Conservation (phyloP, 2,888 invertebrate species). For the Danaus chrysippus region DNA sequence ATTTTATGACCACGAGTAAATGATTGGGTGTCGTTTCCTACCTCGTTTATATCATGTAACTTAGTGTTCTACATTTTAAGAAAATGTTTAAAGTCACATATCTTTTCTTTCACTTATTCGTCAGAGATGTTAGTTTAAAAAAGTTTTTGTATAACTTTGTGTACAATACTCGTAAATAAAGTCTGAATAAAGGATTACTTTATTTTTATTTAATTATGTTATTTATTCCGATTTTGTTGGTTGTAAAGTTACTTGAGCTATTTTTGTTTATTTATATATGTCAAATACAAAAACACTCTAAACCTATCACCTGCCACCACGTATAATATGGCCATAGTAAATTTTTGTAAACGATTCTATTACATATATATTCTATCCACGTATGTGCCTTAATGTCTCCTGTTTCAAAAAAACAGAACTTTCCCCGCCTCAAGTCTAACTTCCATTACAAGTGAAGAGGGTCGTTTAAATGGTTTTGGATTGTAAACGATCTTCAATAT, state of each 20-base stretch:
- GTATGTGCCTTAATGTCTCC: constrained; percentile 50
- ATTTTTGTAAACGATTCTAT: constrained; percentile 16
- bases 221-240: no score
- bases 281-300: not conserved
- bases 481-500: constrained; percentile 26
- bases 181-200: no score
- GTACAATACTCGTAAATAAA: no score
- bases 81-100: no score
- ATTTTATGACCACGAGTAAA: constrained; percentile 28
- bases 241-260: not conserved
- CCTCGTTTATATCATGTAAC: not conserved
- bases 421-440: constrained; percentile 28
- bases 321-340: constrained; percentile 4
- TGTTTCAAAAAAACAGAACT: constrained; percentile 59
- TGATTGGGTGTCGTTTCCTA: not conserved
- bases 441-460: constrained; percentile 25
- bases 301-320: not conserved
- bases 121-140: no score
- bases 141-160: no score
- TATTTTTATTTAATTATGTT: no score
- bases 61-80: no score
- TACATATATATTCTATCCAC: constrained; percentile 46
- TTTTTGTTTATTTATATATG: not conserved
- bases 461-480: constrained; percentile 28
- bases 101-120: no score